Evolutionary conservation across 1,140 invertebrate genomes (phyloP).

Genomic region (Neodiprion fabricii): DNA sequence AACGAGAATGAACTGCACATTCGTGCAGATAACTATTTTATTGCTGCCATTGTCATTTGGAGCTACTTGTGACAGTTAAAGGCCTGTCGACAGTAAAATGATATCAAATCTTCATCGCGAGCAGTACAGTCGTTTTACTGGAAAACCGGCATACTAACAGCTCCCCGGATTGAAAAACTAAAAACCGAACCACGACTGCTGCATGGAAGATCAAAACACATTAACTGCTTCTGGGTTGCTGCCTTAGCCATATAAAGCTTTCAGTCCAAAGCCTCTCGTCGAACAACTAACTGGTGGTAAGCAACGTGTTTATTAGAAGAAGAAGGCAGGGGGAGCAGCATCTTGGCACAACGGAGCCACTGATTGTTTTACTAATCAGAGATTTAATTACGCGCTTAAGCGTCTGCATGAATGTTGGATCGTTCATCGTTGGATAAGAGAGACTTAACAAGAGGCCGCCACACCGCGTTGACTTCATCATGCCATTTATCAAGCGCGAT

Average conservation of each 20-base stretch:
- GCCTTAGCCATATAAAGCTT: neutral
- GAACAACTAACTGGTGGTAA: neutral
- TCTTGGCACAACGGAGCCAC: neutral
- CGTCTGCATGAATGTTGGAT: neutral
- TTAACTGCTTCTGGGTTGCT: too few species aligned
- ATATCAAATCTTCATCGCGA: too few species aligned
- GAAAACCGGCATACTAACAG: neutral
- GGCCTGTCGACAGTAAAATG: too few species aligned
- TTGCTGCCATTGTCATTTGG: too few species aligned
- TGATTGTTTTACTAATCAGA: constrained; percentile 14
- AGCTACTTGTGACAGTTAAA: too few species aligned
- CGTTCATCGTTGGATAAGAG: neutral
- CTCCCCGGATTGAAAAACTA: constrained; percentile 3
- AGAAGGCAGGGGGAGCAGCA: too few species aligned
- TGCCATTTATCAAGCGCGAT: neutral
- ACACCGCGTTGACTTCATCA: constrained; percentile 4
- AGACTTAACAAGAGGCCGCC: neutral
- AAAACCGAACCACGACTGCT: neutral
- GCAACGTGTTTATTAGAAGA: constrained; percentile 9
- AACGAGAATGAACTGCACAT: too few species aligned
- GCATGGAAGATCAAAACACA: neutral
- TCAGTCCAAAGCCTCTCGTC: too few species aligned
- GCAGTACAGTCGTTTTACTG: too few species aligned
- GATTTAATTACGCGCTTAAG: neutral
- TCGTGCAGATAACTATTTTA: too few species aligned